Base-by-base conservation (phyloP, 1,140 invertebrate genomes). In the Brachionus manjavacas region DNA sequence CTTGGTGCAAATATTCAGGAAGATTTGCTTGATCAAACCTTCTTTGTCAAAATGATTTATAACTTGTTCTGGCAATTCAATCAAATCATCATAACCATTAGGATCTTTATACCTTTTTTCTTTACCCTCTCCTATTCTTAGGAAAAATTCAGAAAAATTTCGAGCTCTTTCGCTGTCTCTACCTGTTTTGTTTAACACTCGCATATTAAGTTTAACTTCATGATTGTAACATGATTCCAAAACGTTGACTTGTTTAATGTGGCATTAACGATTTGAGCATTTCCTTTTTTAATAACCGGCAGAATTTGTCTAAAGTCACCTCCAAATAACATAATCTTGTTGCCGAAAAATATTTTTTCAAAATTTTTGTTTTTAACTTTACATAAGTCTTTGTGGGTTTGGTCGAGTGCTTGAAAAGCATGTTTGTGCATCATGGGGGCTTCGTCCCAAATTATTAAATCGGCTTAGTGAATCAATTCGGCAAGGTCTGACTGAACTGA, bases 381-480 rank as follows among this genome's bases (percentile, higher is more conserved):
- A 28, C 28, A 28, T 28, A 28, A 28, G 28, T 28, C 28, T 28
- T 28, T 28, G 28, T 2, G 28, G 28, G 28, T 28, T 28, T 28
- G 28, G 1, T 28, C 28, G 28, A 28, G 28, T 28, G 28, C 28
- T 28, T 28, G 20, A 41, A 41, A 76, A 25, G 14, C 86, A 66
- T 84, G 20, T 20, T 28, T 76, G 9, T 72, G 84, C 7, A 68
- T 72, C 86, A 88, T 87, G 11, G 85, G 76, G n/a, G n/a, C n/a
- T n/a, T n/a, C n/a, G n/a, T n/a, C n/a, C n/a, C n/a, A n/a, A n/a
- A n/a, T n/a, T n/a, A 14, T 66, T 74, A 85, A 88, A 28, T 28
- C 87, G 70, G 88, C 88, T 70, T 55, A 84, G n/a, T 87, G 84
- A 8, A 88, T 85, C 8, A 88, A 28, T 28, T 28, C 7, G 16